Base-by-base conservation (phyloP, 1,140 invertebrate species). In the Drosophila ogumai region DNA sequence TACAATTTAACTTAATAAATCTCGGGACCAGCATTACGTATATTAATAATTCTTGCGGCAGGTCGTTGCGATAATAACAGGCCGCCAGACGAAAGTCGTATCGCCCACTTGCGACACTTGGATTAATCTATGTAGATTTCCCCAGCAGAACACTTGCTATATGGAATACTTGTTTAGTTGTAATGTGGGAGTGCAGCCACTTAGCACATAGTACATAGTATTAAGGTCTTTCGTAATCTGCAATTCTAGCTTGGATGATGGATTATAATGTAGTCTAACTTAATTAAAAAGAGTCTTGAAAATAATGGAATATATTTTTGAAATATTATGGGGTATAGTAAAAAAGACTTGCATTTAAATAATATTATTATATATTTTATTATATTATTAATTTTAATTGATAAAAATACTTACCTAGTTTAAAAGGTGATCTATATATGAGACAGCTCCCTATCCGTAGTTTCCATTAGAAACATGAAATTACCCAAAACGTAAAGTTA, bases 51-150 rank as follows among this genome's bases (percentile, higher is more conserved):
- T 38, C 19, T 2, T 72, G 68, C 36, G 68, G 68, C 69, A 72
- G 66, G 69, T 72, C 69, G 69, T 50, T 43, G 46, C 31, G 61
- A 67, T 68, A 52, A 36, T 68, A 61, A 34, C 31, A 25, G 36
- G 32, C 56, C 13, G 34, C 59, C 17, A 46, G 25, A 46, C 41
- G n/a, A 67, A 49, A 41, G n/a, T 41, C 34, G 19, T n/a, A 31
- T 31, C 64, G 52, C 50, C 68, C 52, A 72, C 66, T 72, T 72
- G 67, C 52, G 68, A 71, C 68, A 49, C 60, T 43, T 49, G 28
- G 13, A 47, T 44, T 71, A 41, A 58, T 71, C 52, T 47, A 72
- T 72, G 40, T 50, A 71, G 52, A 72, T 38, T 72, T 12, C 32
- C 32, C 6, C 5, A 13, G 47, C 38, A 36, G 57, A 66, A 36